These are phyloP conservation scores for Zaprionus kolodkinae DNA, from an alignment of 1,140 invertebrate species.

Conservation along the genomic window DNA sequence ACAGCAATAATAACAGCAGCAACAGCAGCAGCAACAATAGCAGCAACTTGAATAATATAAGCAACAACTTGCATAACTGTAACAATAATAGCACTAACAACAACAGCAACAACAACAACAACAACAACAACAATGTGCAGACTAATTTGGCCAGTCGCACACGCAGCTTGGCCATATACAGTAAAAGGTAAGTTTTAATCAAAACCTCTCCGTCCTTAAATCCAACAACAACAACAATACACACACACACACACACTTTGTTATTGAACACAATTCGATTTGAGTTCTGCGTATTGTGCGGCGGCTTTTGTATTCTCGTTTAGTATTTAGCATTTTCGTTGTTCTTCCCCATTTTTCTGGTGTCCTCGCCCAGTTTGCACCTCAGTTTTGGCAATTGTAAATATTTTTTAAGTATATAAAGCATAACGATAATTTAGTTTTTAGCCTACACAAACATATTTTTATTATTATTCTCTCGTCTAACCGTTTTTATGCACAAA, in stretches of 20 bases:
- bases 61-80: slow-evolving; percentile 63
- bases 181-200: slow-evolving; percentile 78
- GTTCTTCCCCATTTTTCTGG: slow-evolving; percentile 12
- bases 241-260: slow-evolving; percentile 28
- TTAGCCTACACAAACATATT: slow-evolving; percentile 4
- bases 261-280: slow-evolving; percentile 31
- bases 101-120: no score
- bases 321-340: slow-evolving; percentile 38
- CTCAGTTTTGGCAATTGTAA: slow-evolving; percentile 42
- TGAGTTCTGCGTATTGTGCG: slow-evolving; percentile 46
- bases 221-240: slow-evolving; percentile 26
- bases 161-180: slow-evolving; percentile 80
- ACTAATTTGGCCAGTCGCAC: slow-evolving; percentile 68
- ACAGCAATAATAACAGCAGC: slow-evolving; percentile 32
- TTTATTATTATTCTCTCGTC: slow-evolving; percentile 16
- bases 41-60: slow-evolving; percentile 62
- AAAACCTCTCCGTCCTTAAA: neutral
- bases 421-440: slow-evolving; percentile 3
- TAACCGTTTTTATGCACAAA: slow-evolving; percentile 30
- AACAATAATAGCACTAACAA: slow-evolving; percentile 72
- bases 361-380: slow-evolving; percentile 22
- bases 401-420: slow-evolving; percentile 38
- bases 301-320: slow-evolving; percentile 33
- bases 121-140: slow-evolving; percentile 64
- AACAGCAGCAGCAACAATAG: slow-evolving; percentile 46